Percentiles rank a stretch among this genome's conserved stretches.
Conservation (phyloP, 2,797 vertebrate species). For the Pipistrellus pygmaeus region DNA sequence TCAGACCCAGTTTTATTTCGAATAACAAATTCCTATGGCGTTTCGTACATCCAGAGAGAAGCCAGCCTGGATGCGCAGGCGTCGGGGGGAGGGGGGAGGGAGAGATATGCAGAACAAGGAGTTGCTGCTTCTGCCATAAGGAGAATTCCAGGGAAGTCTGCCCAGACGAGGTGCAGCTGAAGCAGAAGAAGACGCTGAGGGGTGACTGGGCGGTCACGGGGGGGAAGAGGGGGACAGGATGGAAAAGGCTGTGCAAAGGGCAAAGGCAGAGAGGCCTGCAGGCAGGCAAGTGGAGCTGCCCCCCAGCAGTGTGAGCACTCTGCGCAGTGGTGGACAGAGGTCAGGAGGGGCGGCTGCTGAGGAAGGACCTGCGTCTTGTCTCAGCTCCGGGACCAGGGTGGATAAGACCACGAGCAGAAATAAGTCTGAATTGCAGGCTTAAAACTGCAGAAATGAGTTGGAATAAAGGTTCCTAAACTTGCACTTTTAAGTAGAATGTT, state of each 20-base stretch:
- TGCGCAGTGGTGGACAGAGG: background rate
- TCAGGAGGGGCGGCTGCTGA: background rate
- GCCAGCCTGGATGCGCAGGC: background rate
- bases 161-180: background rate
- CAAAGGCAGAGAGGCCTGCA: background rate
- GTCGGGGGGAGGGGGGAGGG: too few relatives aligned
- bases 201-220: background rate
- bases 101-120: background rate
- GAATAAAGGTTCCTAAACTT: background rate
- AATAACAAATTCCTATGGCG: background rate
- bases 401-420: background rate
- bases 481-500: background rate
- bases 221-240: too few relatives aligned
- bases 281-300: background rate
- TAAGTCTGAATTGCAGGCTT: background rate
- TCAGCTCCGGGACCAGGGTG: background rate
- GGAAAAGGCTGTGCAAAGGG: background rate
- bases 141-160: background rate
- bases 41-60: background rate
- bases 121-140: background rate
- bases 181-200: background rate
- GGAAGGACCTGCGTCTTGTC: background rate
- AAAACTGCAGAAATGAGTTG: background rate
- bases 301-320: background rate
- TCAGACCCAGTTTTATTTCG: background rate